These are phyloP conservation scores for Xenotilapia caudafasciata DNA, from an alignment of 2,113 vertebrate species.

Conservation along the genomic window DNA sequence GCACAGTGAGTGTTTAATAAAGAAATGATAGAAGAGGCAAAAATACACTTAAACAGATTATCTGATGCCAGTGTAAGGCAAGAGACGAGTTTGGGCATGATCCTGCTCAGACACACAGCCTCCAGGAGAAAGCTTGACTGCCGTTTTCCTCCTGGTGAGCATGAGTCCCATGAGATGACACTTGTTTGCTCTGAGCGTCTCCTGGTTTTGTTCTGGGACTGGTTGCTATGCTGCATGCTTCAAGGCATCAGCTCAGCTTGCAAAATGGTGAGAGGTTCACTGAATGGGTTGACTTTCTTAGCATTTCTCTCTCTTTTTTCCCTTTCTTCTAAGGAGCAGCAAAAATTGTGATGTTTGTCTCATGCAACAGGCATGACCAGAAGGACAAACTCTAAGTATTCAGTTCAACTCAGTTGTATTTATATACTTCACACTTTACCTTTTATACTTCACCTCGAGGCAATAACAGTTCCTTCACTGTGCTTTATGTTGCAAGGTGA, in stretches of 20 bases:
- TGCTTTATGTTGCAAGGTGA: neutral
- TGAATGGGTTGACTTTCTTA: neutral
- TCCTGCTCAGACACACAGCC: neutral
- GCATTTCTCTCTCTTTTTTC: neutral
- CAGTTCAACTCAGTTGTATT: neutral
- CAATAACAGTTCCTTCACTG: neutral
- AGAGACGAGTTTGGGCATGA: neutral
- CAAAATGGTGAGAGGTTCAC: neutral
- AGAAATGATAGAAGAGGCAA: neutral
- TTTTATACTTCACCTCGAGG: neutral
- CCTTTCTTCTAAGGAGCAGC: neutral
- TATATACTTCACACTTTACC: neutral
- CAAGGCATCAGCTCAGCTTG: conserved; percentile 2
- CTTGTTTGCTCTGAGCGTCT: neutral
- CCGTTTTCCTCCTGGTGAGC: neutral
- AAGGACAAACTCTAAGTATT: neutral
- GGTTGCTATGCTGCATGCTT: neutral
- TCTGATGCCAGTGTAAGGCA: neutral
- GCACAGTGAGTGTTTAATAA: neutral
- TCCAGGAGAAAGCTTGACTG: neutral
- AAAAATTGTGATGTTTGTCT: neutral
- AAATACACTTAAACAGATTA: conserved; percentile 27
- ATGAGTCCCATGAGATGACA: neutral
- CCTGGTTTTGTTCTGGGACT: neutral
- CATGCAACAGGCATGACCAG: neutral